phyloP scores from a whole-genome alignment of 2,888 invertebrate species.

The Hyppa rectilinea region DNA sequence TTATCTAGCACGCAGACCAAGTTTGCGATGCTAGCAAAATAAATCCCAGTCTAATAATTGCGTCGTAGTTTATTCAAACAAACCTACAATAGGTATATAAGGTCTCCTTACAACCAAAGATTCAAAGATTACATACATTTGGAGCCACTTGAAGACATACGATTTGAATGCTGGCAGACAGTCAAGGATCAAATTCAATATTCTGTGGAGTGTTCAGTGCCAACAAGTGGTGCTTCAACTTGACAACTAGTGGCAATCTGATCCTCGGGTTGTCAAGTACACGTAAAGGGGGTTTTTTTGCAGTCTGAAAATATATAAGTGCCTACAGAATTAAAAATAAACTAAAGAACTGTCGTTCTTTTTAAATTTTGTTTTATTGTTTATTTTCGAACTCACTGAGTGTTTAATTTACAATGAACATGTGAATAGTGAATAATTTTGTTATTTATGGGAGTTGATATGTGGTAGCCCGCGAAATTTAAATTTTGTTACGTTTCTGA shows the following conservation, averaged over 20 bases:
- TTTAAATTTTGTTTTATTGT: no score
- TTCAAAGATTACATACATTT: slow-evolving; percentile 22
- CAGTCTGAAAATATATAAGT: background rate
- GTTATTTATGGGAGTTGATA: no score
- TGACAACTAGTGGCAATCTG: slow-evolving; percentile 20
- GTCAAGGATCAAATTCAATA: slow-evolving; percentile 49
- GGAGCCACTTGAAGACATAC: slow-evolving; percentile 38
- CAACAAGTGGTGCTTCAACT: slow-evolving; percentile 53
- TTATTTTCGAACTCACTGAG: background rate
- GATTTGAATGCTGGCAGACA: slow-evolving; percentile 28
- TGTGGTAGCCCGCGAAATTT: no score
- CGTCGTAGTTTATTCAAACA: background rate
- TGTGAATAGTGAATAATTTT: no score
- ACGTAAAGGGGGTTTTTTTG: background rate
- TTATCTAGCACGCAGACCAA: background rate
- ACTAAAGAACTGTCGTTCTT: background rate
- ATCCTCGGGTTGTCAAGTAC: background rate
- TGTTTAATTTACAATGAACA: no score
- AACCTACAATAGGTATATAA: background rate
- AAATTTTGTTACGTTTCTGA: no score
- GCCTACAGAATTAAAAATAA: background rate
- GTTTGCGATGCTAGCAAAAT: background rate
- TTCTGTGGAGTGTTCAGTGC: slow-evolving; percentile 30
- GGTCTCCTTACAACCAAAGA: background rate
- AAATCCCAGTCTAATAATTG: background rate